Percentiles rank a stretch among this genome's conserved stretches.
These are phyloP conservation scores for Proales similis DNA, from an alignment of 1,140 invertebrate genomes.

Conservation along the genomic window DNA sequence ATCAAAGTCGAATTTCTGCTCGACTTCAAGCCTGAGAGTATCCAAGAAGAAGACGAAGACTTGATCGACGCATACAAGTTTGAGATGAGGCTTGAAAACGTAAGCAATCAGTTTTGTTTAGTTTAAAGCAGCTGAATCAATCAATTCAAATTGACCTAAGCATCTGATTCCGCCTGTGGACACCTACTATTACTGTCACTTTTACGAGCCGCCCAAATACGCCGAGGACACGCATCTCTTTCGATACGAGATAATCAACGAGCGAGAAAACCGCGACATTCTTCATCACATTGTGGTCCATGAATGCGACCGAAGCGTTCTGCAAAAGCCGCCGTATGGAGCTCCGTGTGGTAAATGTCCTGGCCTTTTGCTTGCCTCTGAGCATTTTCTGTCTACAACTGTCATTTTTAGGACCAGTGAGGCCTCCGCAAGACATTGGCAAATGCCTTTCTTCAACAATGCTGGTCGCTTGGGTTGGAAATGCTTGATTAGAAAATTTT, in stretches of 20 bases:
- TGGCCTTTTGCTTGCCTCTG: no score
- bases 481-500: no score
- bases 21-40: constrained; percentile 14
- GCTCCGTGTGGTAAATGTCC: no score
- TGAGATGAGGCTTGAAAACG: constrained; percentile 6
- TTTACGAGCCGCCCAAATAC: background rate
- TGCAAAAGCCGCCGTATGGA: no score
- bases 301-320: no score
- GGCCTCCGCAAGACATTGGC: no score
- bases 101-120: constrained; percentile 8
- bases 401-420: no score
- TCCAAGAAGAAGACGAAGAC: background rate
- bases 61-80: background rate
- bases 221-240: constrained; percentile 4
- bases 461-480: no score
- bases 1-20: constrained; percentile 13
- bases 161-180: constrained; percentile 10
- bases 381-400: no score
- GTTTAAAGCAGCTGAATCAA: background rate
- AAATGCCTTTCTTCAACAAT: no score
- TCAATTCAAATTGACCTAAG: constrained; percentile 9
- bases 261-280: background rate
- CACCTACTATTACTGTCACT: constrained; percentile 14
- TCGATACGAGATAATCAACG: constrained; percentile 1
- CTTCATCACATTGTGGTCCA: constrained; percentile 29